Evolutionary conservation across 2,113 vertebrate species (phyloP), one percentile per base, ranked within the genome.

Genomic region (Balaeniceps rex): DNA sequence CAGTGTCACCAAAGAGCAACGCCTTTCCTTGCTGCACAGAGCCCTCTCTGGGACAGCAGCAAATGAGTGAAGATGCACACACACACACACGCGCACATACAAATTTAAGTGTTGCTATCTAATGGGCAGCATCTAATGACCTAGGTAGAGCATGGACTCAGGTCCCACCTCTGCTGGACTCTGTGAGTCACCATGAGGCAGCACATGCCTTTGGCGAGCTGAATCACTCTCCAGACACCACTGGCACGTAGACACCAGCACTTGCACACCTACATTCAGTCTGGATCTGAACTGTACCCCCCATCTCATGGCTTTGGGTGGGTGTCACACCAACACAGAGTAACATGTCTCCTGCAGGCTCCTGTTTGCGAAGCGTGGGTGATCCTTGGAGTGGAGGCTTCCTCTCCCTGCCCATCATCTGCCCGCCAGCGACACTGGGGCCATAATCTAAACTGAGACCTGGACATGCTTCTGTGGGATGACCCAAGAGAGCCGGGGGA

Each of bases 261-360:
- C 18, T 23, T 3, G 7, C 23, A 52, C 24, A 34, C 29, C 29
- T 40, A 40, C 70, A 12, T 3, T 9, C 46, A 47, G 38, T 61
- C 15, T 15, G 28, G 24, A 38, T 16, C 38, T 14, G 54, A 60
- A 29, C 13, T 7, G 16, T 19, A 21, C 13, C 19, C 19, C 19
- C 14, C 23, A 17, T 47, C 29, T 61, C 47, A 26, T 22, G 71
- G 16, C 47, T 44, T 51, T 22, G 42, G 57, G n/a, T 36, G 61
- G 23, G 10, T 19, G 52, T 64, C 51, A 42, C 14, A 24, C 31
- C 14, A 24, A 42, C 14, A 7, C 14, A 15, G 11, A 57, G 66
- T 23, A n/a, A 71, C 2, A 0, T 6, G 16, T 64, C 22, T 26
- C 11, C 52, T 44, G 33, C 1, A 2, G 16, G 29, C 25, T 61